Evolutionary conservation across 1,140 invertebrate species (phyloP).

Genomic region (Trachymyrmex septentrionalis): DNA sequence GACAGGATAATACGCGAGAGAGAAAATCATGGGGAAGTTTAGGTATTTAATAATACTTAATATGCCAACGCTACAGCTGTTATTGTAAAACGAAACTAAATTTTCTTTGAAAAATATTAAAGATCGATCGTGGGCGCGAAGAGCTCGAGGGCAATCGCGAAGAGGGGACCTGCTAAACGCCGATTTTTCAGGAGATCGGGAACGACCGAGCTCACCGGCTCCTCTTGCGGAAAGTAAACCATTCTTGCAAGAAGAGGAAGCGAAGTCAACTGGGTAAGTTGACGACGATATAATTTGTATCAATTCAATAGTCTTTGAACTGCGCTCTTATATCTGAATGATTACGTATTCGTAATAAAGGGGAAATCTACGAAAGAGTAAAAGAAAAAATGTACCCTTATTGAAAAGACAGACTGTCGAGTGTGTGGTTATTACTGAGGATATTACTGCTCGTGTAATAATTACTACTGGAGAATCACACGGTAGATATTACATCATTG

Average conservation of each 20-base stretch:
- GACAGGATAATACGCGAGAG: conserved; percentile 91
- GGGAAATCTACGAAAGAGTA: too few species aligned
- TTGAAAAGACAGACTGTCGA: too few species aligned
- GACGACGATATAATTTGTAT: background rate
- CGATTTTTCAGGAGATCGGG: conserved; percentile 90
- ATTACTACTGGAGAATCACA: too few species aligned
- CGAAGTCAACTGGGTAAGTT: conserved; percentile 84
- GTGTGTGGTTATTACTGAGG: too few species aligned
- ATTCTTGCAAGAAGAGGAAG: conserved; percentile 84
- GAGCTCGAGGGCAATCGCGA: conserved; percentile 91
- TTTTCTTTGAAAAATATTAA: background rate
- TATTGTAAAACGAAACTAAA: background rate
- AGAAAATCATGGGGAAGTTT: conserved; percentile 94
- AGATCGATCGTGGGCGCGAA: conserved; percentile 95
- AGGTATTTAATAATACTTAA: conserved; percentile 84
- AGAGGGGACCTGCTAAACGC: conserved; percentile 90
- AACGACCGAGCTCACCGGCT: conserved; percentile 91
- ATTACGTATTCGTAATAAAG: background rate
- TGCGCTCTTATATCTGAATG: background rate
- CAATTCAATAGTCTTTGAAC: background rate
- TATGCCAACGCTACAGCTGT: background rate
- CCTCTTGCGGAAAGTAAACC: conserved; percentile 87
- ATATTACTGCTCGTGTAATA: too few species aligned
- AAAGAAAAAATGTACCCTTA: too few species aligned
- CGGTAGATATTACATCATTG: too few species aligned